These are phyloP conservation scores for Rhyacophila evoluta DNA, from an alignment of 2,888 invertebrate species.

Conservation along the genomic window DNA sequence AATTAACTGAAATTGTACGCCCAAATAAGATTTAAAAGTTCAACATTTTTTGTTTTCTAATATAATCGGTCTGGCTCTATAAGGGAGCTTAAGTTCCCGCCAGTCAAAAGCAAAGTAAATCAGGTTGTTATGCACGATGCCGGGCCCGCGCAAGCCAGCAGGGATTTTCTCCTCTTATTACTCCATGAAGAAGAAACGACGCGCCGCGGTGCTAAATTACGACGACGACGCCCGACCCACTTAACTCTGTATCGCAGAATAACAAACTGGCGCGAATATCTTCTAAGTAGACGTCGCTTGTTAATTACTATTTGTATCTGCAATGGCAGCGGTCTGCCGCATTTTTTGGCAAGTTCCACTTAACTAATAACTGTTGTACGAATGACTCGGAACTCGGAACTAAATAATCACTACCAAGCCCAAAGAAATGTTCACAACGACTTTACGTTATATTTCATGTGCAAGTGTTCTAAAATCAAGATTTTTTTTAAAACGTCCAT, in stretches of 20 bases:
- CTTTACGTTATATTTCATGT: no score
- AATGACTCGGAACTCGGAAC: no score
- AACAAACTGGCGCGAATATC: not conserved
- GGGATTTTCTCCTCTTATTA: slow-evolving; percentile 15
- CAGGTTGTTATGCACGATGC: slow-evolving; percentile 10
- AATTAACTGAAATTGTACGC: no score
- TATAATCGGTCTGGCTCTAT: not conserved
- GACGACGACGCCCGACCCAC: slow-evolving; percentile 13
- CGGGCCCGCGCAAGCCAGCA: not conserved
- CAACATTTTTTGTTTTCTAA: no score
- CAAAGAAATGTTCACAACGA: no score
- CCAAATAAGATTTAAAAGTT: no score
- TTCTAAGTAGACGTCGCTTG: not conserved
- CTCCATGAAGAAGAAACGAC: slow-evolving; percentile 5
- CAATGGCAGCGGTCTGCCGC: not conserved
- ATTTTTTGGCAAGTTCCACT: not conserved
- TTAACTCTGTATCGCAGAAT: slow-evolving; percentile 16
- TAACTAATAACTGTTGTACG: not conserved
- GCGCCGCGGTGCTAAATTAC: not conserved
- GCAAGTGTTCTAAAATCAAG: no score
- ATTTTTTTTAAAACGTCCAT: no score
- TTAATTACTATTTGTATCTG: not conserved
- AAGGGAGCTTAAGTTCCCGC: not conserved
- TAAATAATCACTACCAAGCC: no score
- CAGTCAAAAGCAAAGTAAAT: not conserved